Evolutionary conservation across 2,888 invertebrate genomes (phyloP), one percentile per base, ranked within the genome.

Genomic region (Ferrisia virgata): DNA sequence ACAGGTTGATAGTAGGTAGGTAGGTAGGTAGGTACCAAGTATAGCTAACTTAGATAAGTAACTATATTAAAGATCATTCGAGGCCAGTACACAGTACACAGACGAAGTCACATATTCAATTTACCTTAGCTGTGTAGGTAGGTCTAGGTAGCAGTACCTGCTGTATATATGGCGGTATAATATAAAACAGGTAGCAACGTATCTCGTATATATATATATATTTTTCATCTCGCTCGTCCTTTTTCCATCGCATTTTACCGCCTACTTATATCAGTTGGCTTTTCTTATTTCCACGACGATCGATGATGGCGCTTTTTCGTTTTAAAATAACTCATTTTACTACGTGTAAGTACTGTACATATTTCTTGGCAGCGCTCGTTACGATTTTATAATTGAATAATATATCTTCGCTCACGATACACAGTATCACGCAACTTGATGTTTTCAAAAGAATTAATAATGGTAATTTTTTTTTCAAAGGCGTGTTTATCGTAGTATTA

Each of bases 271-370:
- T 53, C 53, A 53, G 53, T 53, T 47, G 53, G 64, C 28, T 64
- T 64, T 64, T 64, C 64, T 64, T 64, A 64, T 64, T 64, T 64
- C 28, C 28, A 53, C 28, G 28, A 28, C 64, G 64, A 64, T 64
- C 64, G 64, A 64, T 64, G 64, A 64, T 64, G 28, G 64, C 1
- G 64, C 64, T 64, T 64, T 53, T 64, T 64, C 64, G 64, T 64
- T 64, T 64, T 64, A 28, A 64, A 64, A 64, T 64, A 64, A 64
- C 28, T 64, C 28, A 64, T 64, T 64, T 64, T 28, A 64, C 28
- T 64, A 31, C 13, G 11, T 18, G 58, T 28, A 25, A n/a, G 47
- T n/a, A 47, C n/a, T 47, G 22, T 64, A 64, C 31, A 64, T 28
- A 31, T 64, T 28, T 64, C 13, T 28, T 28, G 2, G 18, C 18